Evolutionary conservation across 2,888 invertebrate genomes (phyloP).

Genomic region (Luperina nickerlii): DNA sequence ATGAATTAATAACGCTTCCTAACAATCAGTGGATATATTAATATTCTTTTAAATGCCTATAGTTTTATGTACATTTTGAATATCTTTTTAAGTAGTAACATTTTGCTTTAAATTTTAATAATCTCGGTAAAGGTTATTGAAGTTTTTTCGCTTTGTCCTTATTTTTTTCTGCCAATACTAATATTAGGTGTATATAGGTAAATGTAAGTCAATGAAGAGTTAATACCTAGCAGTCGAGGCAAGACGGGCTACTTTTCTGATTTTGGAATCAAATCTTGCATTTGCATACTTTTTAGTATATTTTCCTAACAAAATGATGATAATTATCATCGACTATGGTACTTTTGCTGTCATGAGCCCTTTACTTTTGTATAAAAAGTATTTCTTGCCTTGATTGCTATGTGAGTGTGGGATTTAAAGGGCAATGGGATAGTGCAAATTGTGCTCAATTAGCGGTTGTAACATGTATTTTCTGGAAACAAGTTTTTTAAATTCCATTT

Average conservation of each 20-base stretch:
- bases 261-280: neutral
- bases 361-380: slow-evolving; percentile 28
- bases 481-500: neutral
- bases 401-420: slow-evolving; percentile 76
- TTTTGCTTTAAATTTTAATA: slow-evolving; percentile 34
- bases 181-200: slow-evolving; percentile 71
- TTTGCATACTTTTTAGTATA: neutral
- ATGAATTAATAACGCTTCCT: slow-evolving; percentile 70
- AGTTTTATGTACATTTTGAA: slow-evolving; percentile 49
- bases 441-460: slow-evolving; percentile 81
- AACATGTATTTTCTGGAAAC: slow-evolving; percentile 54
- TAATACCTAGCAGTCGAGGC: slow-evolving; percentile 86
- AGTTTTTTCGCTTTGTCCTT: slow-evolving; percentile 32
- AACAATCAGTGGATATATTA: slow-evolving; percentile 58
- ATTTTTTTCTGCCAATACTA: slow-evolving; percentile 57
- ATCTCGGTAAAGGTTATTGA: slow-evolving; percentile 44
- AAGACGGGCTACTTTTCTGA: slow-evolving; percentile 68
- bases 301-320: neutral
- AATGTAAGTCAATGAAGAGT: slow-evolving; percentile 68
- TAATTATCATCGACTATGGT: neutral
- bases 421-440: slow-evolving; percentile 76
- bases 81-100: slow-evolving; percentile 28
- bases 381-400: slow-evolving; percentile 87
- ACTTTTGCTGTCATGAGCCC: neutral
- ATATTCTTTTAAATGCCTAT: slow-evolving; percentile 34